Base-by-base conservation (phyloP, 1,140 invertebrate species). In the Delia radicum region DNA sequence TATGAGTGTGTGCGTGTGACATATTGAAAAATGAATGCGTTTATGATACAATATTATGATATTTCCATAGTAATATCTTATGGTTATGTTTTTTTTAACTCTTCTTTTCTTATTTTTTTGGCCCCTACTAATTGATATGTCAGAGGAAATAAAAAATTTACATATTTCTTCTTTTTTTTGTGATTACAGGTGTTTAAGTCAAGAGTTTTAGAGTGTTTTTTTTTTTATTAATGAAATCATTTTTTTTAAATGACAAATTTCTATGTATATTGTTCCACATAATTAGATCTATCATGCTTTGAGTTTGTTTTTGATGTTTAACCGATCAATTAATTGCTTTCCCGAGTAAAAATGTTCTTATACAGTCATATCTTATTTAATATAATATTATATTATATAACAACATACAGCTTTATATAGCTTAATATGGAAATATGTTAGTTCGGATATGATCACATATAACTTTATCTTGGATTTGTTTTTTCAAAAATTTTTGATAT, bases 31-130 rank as follows among this genome's bases (percentile, higher is more conserved):
- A 33, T 69, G 29, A 69, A 33, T 24, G 65, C n/a, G 31, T 37
- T 69, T 69, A n/a, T 69, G 29, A 33, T 69, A 69, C 29, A 69
- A 69, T 69, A 69, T 69, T 69, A 5, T 69, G 65, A 69, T 69
- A 21, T 37, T 55, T n/a, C 21, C 65, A 69, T 33, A 18, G 29
- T 33, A 33, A 63, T 69, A 33, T 69, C 65, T 37, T 69, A 33
- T 13, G 29, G 7, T 69, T 69, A 69, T n/a, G n/a, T n/a, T n/a
- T n/a, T n/a, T n/a, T n/a, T n/a, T n/a, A n/a, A n/a, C n/a, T n/a
- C n/a, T n/a, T n/a, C n/a, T 37, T 7, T 37, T 37, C 8, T 37
- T 10, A 37, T 10, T 10, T 7, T 37, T 3, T 37, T 37, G 8
- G 8, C 33, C 33, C 1, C 21, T 55, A 21, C 46, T 55, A 55